phyloP scores from a whole-genome alignment of 2,888 invertebrate genomes.

The Conchocele bisecta region DNA sequence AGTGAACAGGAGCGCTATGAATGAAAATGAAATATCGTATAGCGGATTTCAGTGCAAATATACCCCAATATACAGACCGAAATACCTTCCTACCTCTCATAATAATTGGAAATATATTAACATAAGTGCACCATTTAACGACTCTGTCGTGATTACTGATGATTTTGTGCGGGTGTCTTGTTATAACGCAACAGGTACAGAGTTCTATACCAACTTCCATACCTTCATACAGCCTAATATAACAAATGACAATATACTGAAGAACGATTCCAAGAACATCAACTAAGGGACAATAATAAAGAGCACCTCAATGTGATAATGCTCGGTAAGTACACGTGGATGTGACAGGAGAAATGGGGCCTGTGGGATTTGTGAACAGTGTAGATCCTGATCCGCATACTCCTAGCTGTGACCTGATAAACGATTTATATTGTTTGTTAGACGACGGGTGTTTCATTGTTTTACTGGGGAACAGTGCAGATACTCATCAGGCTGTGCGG shows the following conservation, averaged over 20 bases:
- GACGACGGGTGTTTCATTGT: no score
- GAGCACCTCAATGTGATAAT: conserved; percentile 88
- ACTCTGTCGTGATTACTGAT: conserved; percentile 47
- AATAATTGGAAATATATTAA: conserved; percentile 50
- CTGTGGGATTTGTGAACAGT: no score
- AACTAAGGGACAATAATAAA: conserved; percentile 44
- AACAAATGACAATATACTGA: no score
- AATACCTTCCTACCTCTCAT: conserved; percentile 49
- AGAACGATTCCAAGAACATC: no score
- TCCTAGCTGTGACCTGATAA: no score
- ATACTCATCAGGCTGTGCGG: no score
- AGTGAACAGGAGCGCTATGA: conserved; percentile 53
- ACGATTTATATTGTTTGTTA: no score
- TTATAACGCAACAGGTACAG: conserved; percentile 63
- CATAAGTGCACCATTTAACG: conserved; percentile 47
- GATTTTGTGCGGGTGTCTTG: conserved; percentile 78
- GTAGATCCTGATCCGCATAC: no score
- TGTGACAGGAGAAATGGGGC: no score
- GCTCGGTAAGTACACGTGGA: no score
- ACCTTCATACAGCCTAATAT: conserved; percentile 72
- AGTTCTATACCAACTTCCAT: conserved; percentile 76
- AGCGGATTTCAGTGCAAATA: conserved; percentile 75
- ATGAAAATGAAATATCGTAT: conserved; percentile 42
- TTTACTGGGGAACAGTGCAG: no score
- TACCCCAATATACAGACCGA: conserved; percentile 68